phyloP scores from a whole-genome alignment of 2,113 vertebrate genomes.

The Phalacrocorax brasilianus region DNA sequence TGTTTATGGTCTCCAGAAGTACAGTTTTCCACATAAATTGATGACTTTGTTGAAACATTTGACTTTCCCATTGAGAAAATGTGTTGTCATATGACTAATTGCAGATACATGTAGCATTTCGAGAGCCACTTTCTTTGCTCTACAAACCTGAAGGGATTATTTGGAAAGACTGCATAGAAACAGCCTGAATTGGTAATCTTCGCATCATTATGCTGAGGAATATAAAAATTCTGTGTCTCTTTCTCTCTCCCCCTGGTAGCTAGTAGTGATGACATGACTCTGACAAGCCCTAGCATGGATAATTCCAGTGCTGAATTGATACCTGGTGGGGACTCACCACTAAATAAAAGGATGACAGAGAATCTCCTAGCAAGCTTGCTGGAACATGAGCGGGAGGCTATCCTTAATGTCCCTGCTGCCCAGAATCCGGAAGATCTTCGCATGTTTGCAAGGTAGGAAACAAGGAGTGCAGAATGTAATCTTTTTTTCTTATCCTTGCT shows the following conservation, averaged over 20 bases:
- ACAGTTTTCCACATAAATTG: slow-evolving; percentile 37
- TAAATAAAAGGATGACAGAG: slow-evolving; percentile 94
- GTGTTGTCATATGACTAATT: not conserved
- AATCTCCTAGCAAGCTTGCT: slow-evolving; percentile 91
- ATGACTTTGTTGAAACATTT: slow-evolving; percentile 33
- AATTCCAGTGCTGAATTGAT: slow-evolving; percentile 96
- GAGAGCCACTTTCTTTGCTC: not conserved
- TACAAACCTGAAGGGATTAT: not conserved
- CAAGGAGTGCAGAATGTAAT: not conserved
- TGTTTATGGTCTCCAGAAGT: slow-evolving; percentile 44
- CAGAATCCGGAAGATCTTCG: slow-evolving; percentile 95
- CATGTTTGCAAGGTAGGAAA: slow-evolving; percentile 91
- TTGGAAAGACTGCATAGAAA: not conserved
- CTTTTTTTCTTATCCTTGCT: not conserved
- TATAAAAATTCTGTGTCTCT: not conserved
- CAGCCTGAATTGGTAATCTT: not conserved
- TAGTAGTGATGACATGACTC: slow-evolving; percentile 98
- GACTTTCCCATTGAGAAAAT: slow-evolving; percentile 25
- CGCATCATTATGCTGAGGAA: not conserved
- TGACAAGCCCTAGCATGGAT: slow-evolving; percentile 98
- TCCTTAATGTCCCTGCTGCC: slow-evolving; percentile 90
- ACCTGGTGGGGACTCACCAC: slow-evolving; percentile 90
- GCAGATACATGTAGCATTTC: not conserved
- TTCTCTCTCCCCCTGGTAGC: slow-evolving; percentile 69
- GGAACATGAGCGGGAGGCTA: slow-evolving; percentile 89